Base-by-base conservation (phyloP, 2,797 vertebrate genomes). In the Nyctibius grandis region DNA sequence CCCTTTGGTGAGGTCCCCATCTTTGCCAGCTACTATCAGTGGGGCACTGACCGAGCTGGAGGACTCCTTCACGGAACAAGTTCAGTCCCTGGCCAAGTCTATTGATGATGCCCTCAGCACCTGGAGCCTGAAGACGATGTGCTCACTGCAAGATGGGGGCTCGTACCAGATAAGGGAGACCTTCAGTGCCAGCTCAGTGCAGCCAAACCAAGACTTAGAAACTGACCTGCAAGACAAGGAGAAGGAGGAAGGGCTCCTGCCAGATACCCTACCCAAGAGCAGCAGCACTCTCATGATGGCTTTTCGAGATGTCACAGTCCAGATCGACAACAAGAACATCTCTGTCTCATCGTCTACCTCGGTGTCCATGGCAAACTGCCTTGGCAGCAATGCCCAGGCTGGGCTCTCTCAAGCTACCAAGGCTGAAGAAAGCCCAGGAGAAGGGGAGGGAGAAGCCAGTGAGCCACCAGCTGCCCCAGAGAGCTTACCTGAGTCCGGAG, bases 231-330 rank as follows among this genome's bases (percentile, higher is more conserved):
- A 98, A 63, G 98, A 99, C 95, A 97, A 98, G n/a, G 97, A 98
- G 2, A 98, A 98, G 33, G 98, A 98, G 44, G 97, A 98, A 9
- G 98, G 98, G 4, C 94, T 98, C 31, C 96, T 98, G 87, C 81
- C 98, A 36, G 98, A 98, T 20, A 98, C 98, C 53, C 89, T 99
- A 64, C 98, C 99, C n/a, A 99, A 98, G 92, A 99, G 99, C 64
- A 98, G 99, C 95, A 98, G 99, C 95, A 99, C 99, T 12, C 98
- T 99, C 93, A 99, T 99, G 98, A 99, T 99, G 99, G 99, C 99
- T 88, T 99, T 99, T 98, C 98, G 99, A 85, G 99, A 99, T 4
- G 99, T 99, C 95, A 99, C 99, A 0, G 99, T 99, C 85, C 99
- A 99, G 97, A 99, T 99, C 0, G 99, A 99, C 98, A 99, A 98